Evolutionary conservation across 2,797 vertebrate species (phyloP), one percentile per base, ranked within the genome.

Genomic region (Amphiprion clarkii): DNA sequence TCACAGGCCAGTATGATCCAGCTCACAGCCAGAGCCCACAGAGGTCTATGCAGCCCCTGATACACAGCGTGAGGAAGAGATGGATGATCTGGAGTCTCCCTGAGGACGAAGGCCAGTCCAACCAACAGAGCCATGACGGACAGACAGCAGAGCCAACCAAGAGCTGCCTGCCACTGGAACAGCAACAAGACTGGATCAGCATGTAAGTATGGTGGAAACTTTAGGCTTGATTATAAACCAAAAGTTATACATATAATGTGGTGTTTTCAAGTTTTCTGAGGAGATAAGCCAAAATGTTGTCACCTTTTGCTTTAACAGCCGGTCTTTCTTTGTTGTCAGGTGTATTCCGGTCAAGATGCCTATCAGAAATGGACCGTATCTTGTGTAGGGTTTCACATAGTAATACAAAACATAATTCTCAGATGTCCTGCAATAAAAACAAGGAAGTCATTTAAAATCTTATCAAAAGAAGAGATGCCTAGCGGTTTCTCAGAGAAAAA

Each of bases 341-440:
- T 94, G 92, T 67, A 97, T 92, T 68, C 96, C 95, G 9, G 93
- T 84, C 42, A 97, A 69, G 71, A 97, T 87, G 2, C 96, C 96
- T 58, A 96, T 89, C 25, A 97, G 89, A 91, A 96, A 97, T 0
- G 96, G 96, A 14, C 96, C 96, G 3, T 95, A 95, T 85, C 95
- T 87, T 49, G 96, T 96, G 81, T 97, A 95, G 16, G 96, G 96
- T 79, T 96, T 96, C n/a, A 92, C 92, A 78, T 97, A 97, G 85
- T 96, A 96, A 84, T 95, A 94, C 62, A 95, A 86, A 33, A 88
- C 85, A 76, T 95, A 96, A 51, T 85, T 88, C 51, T 90, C 83
- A 48, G 90, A 92, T 9, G 79, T 81, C 58, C 95, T 95, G 89
- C 57, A 88, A 85, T 64, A 64, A 63, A 6, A 52, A 85, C 33